Percentiles rank a stretch among this genome's conserved stretches.
phyloP scores from a whole-genome alignment of 2,797 vertebrate species.

The Meriones psammophilus region DNA sequence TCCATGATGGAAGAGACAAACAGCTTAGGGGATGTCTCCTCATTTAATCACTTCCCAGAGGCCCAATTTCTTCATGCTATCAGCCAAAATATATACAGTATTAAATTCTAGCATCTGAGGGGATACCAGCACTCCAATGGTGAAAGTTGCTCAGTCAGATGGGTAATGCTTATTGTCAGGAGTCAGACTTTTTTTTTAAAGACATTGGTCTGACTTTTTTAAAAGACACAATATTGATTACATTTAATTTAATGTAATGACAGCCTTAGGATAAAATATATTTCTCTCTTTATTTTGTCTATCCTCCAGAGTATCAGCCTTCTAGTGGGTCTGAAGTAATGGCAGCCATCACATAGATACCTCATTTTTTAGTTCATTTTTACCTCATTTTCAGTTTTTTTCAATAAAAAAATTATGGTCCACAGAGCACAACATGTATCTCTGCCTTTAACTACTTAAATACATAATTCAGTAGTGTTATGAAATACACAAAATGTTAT shows the following conservation, averaged over 20 bases:
- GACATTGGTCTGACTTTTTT: background rate
- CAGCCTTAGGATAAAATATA: background rate
- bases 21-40: background rate
- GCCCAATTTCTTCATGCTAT: background rate
- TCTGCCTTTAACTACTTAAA: background rate
- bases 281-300: background rate
- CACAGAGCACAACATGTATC: background rate
- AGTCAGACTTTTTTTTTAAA: background rate
- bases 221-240: background rate
- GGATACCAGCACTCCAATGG: background rate
- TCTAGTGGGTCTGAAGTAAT: background rate
- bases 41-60: background rate
- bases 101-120: background rate
- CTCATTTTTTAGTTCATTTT: background rate
- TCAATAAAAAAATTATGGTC: background rate
- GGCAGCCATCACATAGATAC: background rate
- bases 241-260: background rate
- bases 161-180: background rate
- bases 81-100: background rate
- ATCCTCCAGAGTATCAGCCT: background rate
- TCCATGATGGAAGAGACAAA: background rate
- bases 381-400: conserved; percentile 5
- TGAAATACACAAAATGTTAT: background rate
- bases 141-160: background rate
- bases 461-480: background rate